A percentile compares a stretch with the other conserved stretches of the same genome.
Conservation (phyloP, 2,888 invertebrate species). For the Ypsolopha sequella region DNA sequence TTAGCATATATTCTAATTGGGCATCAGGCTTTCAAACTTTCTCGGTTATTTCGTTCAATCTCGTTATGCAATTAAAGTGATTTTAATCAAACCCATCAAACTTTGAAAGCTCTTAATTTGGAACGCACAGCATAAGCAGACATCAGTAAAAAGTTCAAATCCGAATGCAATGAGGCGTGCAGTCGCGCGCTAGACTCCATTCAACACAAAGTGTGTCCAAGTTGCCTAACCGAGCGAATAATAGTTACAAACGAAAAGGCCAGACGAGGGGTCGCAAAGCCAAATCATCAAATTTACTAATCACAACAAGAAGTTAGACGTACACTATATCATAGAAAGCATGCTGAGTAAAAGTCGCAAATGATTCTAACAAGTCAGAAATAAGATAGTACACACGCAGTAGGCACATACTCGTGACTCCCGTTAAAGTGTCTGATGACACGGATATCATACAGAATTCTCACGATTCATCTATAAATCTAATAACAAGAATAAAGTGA, state of each 20-base stretch:
- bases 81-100: too few relatives aligned
- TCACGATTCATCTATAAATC: constrained; percentile 38
- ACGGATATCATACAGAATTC: constrained; percentile 18
- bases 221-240: constrained; percentile 35
- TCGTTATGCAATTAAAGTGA: too few relatives aligned
- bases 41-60: too few relatives aligned
- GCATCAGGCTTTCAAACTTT: too few relatives aligned
- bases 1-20: background rate
- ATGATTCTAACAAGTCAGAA: too few relatives aligned
- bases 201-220: constrained; percentile 41
- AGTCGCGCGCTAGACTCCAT: constrained; percentile 33
- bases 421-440: constrained; percentile 3
- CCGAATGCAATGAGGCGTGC: constrained; percentile 29
- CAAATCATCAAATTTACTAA: constrained; percentile 8
- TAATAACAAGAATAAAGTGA: constrained; percentile 26
- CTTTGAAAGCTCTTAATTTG: too few relatives aligned
- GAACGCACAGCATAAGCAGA: too few relatives aligned
- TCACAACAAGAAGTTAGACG: too few relatives aligned
- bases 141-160: constrained; percentile 5
- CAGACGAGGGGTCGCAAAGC: constrained; percentile 26
- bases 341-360: too few relatives aligned
- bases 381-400: too few relatives aligned
- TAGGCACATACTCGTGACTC: too few relatives aligned
- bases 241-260: constrained; percentile 31
- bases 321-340: too few relatives aligned